These are phyloP conservation scores for Drosophila lowei DNA, from an alignment of 1,140 invertebrate species.

Conservation along the genomic window DNA sequence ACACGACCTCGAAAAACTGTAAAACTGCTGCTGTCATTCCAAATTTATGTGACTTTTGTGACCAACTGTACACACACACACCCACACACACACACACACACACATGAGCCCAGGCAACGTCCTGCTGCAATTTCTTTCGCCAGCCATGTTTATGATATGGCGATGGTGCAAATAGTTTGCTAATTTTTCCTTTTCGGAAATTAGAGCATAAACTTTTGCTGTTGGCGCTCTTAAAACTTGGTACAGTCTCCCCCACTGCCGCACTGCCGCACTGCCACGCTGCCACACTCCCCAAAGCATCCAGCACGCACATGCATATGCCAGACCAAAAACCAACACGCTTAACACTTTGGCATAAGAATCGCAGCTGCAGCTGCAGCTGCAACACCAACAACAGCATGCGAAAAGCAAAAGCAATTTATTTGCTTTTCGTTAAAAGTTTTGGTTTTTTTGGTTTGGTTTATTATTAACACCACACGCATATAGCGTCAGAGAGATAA, in stretches of 20 bases:
- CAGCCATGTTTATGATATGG: conserved; percentile 74
- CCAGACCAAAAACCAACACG: conserved; percentile 53
- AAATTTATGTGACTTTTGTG: conserved; percentile 79
- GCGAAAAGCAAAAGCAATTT: conserved; percentile 52
- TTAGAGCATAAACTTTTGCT: conserved; percentile 75
- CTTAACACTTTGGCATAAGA: conserved; percentile 73
- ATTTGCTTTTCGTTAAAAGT: conserved; percentile 65
- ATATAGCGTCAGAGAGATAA: conserved; percentile 3
- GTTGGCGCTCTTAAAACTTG: conserved; percentile 66
- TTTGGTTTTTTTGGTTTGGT: conserved; percentile 59
- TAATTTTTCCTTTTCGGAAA: conserved; percentile 81
- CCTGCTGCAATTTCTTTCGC: conserved; percentile 45
- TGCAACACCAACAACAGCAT: conserved; percentile 21
- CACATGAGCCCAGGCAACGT: conserved; percentile 21
- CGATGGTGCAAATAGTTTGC: conserved; percentile 78
- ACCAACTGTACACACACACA: conserved; percentile 48
- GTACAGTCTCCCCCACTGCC: not conserved
- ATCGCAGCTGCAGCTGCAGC: conserved; percentile 56
- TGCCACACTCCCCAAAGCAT: conserved; percentile 1
- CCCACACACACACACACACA: not conserved
- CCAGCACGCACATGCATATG: conserved; percentile 31
- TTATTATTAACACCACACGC: conserved; percentile 68
- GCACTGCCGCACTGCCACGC: conserved; percentile 8
- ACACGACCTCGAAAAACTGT: conserved; percentile 76
- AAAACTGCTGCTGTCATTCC: conserved; percentile 77